phyloP scores from a whole-genome alignment of 2,888 invertebrate genomes.

The Seira sanloemensis region DNA sequence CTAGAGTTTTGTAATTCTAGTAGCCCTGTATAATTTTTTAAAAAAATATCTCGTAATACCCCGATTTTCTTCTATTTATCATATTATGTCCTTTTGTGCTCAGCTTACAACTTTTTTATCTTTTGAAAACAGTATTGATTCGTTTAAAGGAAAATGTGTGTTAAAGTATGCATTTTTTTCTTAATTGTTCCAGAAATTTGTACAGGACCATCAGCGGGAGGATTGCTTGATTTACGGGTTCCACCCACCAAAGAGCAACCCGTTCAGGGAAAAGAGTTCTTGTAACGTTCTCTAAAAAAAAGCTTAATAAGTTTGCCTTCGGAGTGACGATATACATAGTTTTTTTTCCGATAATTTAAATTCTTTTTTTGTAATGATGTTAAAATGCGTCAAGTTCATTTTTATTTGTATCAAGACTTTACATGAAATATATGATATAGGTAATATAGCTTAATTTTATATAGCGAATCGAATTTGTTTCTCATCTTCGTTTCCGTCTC shows the following conservation, averaged over 20 bases:
- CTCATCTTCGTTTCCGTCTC: not conserved
- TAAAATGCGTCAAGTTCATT: not conserved
- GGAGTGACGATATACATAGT: not conserved
- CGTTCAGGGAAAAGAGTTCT: constrained; percentile 75
- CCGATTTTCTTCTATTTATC: not conserved
- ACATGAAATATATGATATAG: no score
- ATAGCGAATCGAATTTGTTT: no score
- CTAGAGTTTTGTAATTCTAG: no score
- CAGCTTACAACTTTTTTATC: constrained; percentile 13
- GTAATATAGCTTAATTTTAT: not conserved
- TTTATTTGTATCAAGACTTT: not conserved
- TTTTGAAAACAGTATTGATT: no score
- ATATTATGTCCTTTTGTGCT: constrained; percentile 17
- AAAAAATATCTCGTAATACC: no score
- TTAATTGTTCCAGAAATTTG: constrained; percentile 73
- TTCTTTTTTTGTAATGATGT: not conserved
- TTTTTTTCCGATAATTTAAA: not conserved
- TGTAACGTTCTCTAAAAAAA: constrained; percentile 74
- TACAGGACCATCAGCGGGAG: constrained; percentile 75
- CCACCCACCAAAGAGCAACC: constrained; percentile 77
- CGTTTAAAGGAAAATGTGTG: no score
- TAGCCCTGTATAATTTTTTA: not conserved
- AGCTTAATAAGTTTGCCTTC: no score
- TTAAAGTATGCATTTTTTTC: constrained; percentile 24
- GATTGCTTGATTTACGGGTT: constrained; percentile 77